Percentiles rank a stretch among this genome's conserved stretches.
These are phyloP conservation scores for Morone chrysops DNA, from an alignment of 2,113 vertebrate species.

Conservation along the genomic window DNA sequence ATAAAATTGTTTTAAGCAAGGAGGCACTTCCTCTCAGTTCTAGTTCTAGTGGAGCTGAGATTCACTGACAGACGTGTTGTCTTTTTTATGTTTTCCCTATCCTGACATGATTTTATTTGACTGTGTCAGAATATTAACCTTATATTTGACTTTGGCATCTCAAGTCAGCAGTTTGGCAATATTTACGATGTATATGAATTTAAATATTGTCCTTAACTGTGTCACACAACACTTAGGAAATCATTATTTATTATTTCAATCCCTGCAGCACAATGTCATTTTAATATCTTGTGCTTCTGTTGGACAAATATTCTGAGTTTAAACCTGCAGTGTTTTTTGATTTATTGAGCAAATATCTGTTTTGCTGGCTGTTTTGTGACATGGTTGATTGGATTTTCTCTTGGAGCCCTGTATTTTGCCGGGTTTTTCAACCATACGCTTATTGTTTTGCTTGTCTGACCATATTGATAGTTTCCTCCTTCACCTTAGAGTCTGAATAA, in stretches of 20 bases:
- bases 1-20: conserved; percentile 23
- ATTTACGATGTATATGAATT: conserved; percentile 16
- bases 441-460: neutral
- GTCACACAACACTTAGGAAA: neutral
- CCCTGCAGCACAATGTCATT: neutral
- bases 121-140: conserved; percentile 23
- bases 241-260: neutral
- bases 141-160: conserved; percentile 14
- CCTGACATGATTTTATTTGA: conserved; percentile 14
- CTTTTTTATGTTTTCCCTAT: conserved; percentile 21
- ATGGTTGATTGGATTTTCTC: conserved; percentile 2
- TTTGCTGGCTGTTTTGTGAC: conserved; percentile 9
- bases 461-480: conserved; percentile 25
- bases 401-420: neutral
- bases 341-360: neutral
- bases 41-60: neutral
- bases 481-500: neutral
- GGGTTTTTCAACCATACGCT: conserved; percentile 27
- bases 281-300: neutral
- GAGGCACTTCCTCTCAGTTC: neutral
- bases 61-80: conserved; percentile 3
- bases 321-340: neutral
- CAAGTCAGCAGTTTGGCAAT: conserved; percentile 12
- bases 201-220: conserved; percentile 12
- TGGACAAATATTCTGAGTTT: neutral